phyloP scores from a whole-genome alignment of 2,888 invertebrate species.

The Holacanthella duospinosa region DNA sequence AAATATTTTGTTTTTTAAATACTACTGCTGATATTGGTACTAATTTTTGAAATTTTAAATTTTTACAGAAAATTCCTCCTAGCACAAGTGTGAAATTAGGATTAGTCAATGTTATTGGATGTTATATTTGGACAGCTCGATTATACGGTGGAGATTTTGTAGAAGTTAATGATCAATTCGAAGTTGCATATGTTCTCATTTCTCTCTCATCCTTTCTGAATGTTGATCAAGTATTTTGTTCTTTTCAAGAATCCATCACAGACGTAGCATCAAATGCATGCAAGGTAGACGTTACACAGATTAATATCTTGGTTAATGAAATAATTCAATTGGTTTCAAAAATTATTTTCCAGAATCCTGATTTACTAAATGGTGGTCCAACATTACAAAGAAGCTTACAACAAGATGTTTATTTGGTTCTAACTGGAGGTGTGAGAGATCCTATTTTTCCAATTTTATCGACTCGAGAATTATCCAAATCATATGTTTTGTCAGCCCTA shows the following conservation, averaged over 20 bases:
- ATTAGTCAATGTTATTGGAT: conserved; percentile 20
- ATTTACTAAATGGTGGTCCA: conserved; percentile 22
- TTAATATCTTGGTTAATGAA: too few relatives aligned
- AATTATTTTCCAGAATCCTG: conserved; percentile 15
- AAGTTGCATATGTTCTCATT: conserved; percentile 19
- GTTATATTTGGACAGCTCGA: conserved; percentile 21
- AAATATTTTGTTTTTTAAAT: too few relatives aligned
- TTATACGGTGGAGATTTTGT: conserved; percentile 23
- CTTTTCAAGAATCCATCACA: conserved; percentile 18
- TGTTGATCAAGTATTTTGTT: conserved; percentile 16
- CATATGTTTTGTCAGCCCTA: conserved; percentile 21
- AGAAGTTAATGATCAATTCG: conserved; percentile 14
- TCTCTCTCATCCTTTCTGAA: conserved; percentile 22
- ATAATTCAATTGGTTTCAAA: too few relatives aligned
- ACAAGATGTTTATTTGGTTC: conserved; percentile 19
- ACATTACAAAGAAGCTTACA: conserved; percentile 15
- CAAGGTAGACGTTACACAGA: conserved; percentile 17
- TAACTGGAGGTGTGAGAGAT: conserved; percentile 11
- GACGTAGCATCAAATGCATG: conserved; percentile 25
- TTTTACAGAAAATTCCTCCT: conserved; percentile 22
- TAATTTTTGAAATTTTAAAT: background rate
- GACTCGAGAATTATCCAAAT: conserved; percentile 10
- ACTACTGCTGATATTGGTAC: too few relatives aligned
- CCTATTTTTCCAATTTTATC: background rate
- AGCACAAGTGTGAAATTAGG: conserved; percentile 21